phyloP scores from a whole-genome alignment of 2,113 vertebrate genomes.

The Paradoxurus hermaphroditus region DNA sequence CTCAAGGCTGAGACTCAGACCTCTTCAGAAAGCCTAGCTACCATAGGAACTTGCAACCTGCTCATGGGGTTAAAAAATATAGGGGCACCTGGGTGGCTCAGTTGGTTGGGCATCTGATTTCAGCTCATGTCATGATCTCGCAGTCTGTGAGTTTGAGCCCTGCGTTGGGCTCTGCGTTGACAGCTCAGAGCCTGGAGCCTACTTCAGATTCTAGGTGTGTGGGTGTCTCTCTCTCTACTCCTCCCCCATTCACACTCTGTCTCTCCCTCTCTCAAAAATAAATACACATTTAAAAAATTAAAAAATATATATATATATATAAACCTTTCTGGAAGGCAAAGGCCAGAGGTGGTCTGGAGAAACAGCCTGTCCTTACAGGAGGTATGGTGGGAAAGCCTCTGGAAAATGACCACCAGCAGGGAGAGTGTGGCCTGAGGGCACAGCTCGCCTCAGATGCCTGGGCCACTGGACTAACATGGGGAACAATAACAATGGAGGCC shows the following conservation, averaged over 20 bases:
- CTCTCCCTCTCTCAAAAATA: no score
- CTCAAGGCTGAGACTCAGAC: neutral
- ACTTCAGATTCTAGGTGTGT: no score
- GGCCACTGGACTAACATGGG: neutral
- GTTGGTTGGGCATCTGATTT: no score
- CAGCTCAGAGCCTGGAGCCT: no score
- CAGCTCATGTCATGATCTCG: no score
- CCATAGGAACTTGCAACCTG: neutral
- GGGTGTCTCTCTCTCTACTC: no score
- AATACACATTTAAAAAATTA: no score
- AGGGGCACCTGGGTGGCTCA: no score
- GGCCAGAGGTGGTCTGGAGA: neutral
- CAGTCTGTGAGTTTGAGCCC: no score
- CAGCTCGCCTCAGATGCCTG: neutral
- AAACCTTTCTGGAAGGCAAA: neutral
- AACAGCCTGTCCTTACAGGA: neutral
- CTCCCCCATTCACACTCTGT: no score
- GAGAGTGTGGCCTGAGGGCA: neutral
- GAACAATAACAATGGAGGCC: neutral
- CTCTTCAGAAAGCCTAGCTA: neutral
- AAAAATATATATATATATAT: no score
- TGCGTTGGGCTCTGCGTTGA: no score
- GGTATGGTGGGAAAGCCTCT: neutral
- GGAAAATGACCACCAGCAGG: rapidly evolving
- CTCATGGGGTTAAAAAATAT: neutral